A percentile compares a stretch with the other conserved stretches of the same genome.
Conservation (phyloP, 2,888 invertebrate species). For the Aphodius sticticus region DNA sequence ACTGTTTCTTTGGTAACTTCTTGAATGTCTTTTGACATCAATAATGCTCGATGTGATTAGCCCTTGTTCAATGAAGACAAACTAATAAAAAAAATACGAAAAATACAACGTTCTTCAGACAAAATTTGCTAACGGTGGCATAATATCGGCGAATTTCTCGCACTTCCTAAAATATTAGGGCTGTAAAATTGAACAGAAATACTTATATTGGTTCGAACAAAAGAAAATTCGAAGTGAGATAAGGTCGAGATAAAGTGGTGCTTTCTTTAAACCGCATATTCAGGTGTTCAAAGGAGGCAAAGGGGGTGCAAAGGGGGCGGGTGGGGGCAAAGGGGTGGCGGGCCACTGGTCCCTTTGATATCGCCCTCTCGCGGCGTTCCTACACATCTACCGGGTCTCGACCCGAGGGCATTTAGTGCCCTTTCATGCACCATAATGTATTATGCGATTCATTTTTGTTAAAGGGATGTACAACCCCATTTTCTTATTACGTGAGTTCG, state of each 20-base stretch:
- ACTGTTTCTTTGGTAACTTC: too few species aligned
- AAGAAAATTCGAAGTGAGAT: constrained; percentile 51
- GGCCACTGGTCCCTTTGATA: constrained; percentile 30
- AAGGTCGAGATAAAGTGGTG: constrained; percentile 48
- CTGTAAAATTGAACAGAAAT: constrained; percentile 39
- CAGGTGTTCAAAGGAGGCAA: constrained; percentile 44
- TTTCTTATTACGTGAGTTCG: constrained; percentile 15
- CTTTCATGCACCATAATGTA: constrained; percentile 30
- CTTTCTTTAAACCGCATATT: constrained; percentile 46
- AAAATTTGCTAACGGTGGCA: too few species aligned
- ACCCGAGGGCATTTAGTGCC: constrained; percentile 26
- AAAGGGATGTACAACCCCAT: constrained; percentile 16
- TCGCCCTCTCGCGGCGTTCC: constrained; percentile 11
- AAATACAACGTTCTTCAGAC: too few species aligned
- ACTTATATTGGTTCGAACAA: constrained; percentile 51
- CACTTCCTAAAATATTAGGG: constrained; percentile 42
- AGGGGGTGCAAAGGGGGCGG: constrained; percentile 18
- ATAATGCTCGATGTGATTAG: too few species aligned
- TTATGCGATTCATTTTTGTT: constrained; percentile 21
- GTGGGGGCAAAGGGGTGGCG: constrained; percentile 7
- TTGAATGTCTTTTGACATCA: too few species aligned
- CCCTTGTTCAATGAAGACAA: too few species aligned
- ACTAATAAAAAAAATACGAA: too few species aligned
- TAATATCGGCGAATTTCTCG: background rate
- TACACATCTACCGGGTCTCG: constrained; percentile 12